A percentile compares a stretch with the other conserved stretches of the same genome.
Evolutionary conservation across 2,797 vertebrate species (phyloP).

Genomic region (Mus minutoides): DNA sequence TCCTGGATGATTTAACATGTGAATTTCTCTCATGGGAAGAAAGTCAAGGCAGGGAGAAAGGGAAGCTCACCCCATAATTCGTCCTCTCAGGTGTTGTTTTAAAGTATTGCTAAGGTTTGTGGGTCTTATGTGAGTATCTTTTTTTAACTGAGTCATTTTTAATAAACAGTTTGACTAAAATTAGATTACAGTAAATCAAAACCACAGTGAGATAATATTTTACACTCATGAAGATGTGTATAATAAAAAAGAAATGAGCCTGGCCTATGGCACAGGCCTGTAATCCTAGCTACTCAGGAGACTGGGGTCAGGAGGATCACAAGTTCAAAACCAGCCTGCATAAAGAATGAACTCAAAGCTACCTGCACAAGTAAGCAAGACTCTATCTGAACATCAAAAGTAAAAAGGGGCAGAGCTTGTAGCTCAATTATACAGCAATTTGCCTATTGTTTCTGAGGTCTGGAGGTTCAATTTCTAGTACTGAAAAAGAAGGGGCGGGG

Average conservation of each 20-base stretch:
- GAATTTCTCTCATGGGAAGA: conserved; percentile 18
- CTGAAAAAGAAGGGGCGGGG: neutral
- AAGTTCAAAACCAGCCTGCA: neutral
- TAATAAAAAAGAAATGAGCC: conserved; percentile 36
- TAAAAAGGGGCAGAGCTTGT: neutral
- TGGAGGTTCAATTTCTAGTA: neutral
- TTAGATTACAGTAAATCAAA: conserved; percentile 36
- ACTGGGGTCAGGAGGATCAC: neutral
- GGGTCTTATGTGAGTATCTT: neutral
- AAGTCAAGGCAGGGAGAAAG: conserved; percentile 42
- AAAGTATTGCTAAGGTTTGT: neutral
- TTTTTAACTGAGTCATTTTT: conserved; percentile 28
- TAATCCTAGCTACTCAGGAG: neutral
- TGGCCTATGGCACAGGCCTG: neutral
- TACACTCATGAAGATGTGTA: neutral
- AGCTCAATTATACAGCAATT: neutral
- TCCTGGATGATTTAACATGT: neutral
- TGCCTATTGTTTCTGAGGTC: neutral
- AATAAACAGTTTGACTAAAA: conserved; percentile 58
- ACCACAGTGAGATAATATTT: conserved; percentile 8
- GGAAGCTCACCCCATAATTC: neutral
- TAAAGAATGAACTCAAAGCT: neutral
- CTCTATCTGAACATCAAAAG: neutral
- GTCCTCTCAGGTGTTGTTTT: neutral
- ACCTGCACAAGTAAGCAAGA: neutral